phyloP scores from a whole-genome alignment of 2,888 invertebrate genomes.

The Flexamia atlantica region DNA sequence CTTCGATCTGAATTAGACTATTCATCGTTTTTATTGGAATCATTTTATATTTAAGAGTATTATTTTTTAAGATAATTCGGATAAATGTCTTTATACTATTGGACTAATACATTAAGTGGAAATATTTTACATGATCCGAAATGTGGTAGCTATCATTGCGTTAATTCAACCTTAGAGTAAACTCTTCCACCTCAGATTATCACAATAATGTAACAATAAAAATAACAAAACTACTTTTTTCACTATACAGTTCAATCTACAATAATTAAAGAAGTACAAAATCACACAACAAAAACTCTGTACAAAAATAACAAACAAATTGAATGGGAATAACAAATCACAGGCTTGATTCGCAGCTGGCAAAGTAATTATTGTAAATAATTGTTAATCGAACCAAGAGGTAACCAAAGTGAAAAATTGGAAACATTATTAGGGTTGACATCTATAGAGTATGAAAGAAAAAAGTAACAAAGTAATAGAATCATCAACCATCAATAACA shows the following conservation, averaged over 20 bases:
- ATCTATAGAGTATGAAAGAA: no score
- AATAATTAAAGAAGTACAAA: slow-evolving; percentile 18
- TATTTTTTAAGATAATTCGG: neutral
- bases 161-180: slow-evolving; percentile 21
- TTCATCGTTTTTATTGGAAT: neutral
- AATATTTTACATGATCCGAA: neutral
- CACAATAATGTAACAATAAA: slow-evolving; percentile 56
- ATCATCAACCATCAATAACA: no score
- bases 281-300: slow-evolving; percentile 15
- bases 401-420: no score
- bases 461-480: no score
- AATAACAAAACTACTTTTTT: slow-evolving; percentile 47
- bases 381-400: no score
- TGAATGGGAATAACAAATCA: slow-evolving; percentile 48
- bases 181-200: slow-evolving; percentile 53
- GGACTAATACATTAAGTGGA: neutral
- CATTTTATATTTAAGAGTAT: neutral
- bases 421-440: no score
- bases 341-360: slow-evolving; percentile 34
- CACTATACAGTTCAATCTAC: slow-evolving; percentile 46
- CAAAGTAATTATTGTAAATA: neutral
- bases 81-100: neutral
- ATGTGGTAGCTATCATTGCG: slow-evolving; percentile 1
- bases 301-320: slow-evolving; percentile 32
- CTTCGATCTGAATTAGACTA: neutral